A percentile compares a stretch with the other conserved stretches of the same genome.
These are phyloP conservation scores for Montipora capitata DNA, from an alignment of 92 coral and sea anemone genomes.

Conservation along the genomic window DNA sequence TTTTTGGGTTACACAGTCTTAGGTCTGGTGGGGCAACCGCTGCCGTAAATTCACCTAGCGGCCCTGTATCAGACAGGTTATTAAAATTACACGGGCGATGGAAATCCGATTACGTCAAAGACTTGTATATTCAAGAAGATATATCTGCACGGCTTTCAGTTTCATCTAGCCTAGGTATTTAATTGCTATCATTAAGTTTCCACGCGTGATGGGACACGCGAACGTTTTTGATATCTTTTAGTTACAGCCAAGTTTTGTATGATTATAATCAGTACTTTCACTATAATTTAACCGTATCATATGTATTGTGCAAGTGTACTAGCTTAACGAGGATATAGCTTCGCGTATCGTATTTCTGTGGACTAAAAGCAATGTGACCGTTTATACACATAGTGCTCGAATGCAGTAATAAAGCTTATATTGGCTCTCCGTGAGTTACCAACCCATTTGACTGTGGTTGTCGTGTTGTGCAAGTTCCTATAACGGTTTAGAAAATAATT, in stretches of 20 bases:
- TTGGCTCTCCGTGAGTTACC: not conserved
- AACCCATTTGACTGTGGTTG: slow-evolving; percentile 12
- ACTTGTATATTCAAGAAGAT: too few relatives aligned
- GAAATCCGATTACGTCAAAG: not conserved
- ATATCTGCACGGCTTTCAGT: not conserved
- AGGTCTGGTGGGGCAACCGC: not conserved
- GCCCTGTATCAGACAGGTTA: not conserved
- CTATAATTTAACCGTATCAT: not conserved
- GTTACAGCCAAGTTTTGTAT: not conserved
- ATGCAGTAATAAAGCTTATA: not conserved
- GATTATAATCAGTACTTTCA: not conserved
- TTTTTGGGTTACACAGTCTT: too few relatives aligned
- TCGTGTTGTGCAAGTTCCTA: slow-evolving; percentile 16
- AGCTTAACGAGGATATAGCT: not conserved
- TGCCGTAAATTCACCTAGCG: not conserved
- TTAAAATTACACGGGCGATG: not conserved
- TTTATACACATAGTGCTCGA: not conserved
- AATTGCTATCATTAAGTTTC: not conserved
- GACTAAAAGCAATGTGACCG: not conserved
- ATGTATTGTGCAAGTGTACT: not conserved
- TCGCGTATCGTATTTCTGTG: not conserved
- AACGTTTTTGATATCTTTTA: too few relatives aligned
- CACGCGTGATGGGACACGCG: too few relatives aligned
- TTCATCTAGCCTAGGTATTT: not conserved
- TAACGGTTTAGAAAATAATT: slow-evolving; percentile 20